Evolutionary conservation across 2,797 vertebrate species (phyloP).

Genomic region (Gorsachius magnificus): DNA sequence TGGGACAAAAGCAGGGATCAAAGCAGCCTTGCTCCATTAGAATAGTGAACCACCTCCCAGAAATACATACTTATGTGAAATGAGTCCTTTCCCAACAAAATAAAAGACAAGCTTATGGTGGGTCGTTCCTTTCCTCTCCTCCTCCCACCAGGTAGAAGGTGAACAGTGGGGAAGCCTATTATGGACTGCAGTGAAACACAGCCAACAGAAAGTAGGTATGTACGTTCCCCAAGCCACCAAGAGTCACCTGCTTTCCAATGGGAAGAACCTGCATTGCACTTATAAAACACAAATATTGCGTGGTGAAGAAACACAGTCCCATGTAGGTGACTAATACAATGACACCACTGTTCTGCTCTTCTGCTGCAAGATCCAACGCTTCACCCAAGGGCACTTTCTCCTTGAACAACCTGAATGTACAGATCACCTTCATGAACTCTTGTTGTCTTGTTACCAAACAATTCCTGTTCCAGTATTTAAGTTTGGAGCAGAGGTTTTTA

Average conservation of each 20-base stretch:
- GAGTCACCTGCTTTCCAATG: not conserved
- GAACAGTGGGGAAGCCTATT: not conserved
- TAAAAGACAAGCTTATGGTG: not conserved
- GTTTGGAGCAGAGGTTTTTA: not conserved
- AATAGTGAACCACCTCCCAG: not conserved
- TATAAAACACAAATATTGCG: not conserved
- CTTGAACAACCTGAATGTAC: not conserved
- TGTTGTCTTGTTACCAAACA: not conserved
- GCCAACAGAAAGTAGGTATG: not conserved
- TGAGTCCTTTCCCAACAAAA: not conserved
- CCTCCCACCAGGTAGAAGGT: not conserved
- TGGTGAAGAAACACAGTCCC: not conserved
- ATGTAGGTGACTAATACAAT: not conserved
- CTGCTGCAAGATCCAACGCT: not conserved
- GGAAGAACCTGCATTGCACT: not conserved
- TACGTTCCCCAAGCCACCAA: not conserved
- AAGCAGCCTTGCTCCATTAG: not conserved
- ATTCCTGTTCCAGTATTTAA: not conserved
- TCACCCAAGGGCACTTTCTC: not conserved
- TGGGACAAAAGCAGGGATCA: not conserved
- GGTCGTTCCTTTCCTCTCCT: not conserved
- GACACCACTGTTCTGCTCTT: not conserved
- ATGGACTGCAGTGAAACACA: not conserved
- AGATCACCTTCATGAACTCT: not conserved
- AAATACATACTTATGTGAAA: not conserved